phyloP scores from a whole-genome alignment of 2,797 vertebrate species.

The Manis pentadactyla region DNA sequence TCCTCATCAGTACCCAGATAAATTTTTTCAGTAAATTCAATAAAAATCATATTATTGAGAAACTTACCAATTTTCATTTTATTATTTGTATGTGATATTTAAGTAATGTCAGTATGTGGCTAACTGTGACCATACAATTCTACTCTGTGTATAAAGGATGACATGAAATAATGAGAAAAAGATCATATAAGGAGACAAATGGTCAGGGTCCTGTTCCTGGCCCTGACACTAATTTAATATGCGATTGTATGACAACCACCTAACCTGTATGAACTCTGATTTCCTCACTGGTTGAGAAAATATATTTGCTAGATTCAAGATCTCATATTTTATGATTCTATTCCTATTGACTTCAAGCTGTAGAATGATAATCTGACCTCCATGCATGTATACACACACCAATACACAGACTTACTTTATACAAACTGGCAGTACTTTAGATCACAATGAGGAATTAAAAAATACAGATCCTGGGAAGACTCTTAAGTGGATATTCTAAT shows the following conservation, averaged over 20 bases:
- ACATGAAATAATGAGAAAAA: not conserved
- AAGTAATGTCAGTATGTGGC: conserved; percentile 61
- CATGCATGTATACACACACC: not conserved
- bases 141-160: not conserved
- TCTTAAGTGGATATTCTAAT: not conserved
- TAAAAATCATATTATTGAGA: conserved; percentile 72
- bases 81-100: conserved; percentile 45
- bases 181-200: not conserved
- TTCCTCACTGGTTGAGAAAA: not conserved
- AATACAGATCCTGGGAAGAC: not conserved
- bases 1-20: conserved; percentile 47
- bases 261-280: not conserved
- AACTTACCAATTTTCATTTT: conserved; percentile 44
- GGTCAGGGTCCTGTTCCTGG: not conserved
- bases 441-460: not conserved
- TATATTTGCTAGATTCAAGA: not conserved
- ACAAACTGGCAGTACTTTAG: not conserved
- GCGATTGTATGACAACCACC: not conserved
- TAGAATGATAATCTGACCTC: not conserved
- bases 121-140: not conserved
- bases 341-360: not conserved
- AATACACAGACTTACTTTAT: not conserved
- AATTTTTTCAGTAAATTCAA: conserved; percentile 64
- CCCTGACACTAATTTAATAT: not conserved
- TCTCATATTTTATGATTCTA: not conserved